Conservation (phyloP, 2,113 vertebrate species). For the Hemicordylus capensis region DNA sequence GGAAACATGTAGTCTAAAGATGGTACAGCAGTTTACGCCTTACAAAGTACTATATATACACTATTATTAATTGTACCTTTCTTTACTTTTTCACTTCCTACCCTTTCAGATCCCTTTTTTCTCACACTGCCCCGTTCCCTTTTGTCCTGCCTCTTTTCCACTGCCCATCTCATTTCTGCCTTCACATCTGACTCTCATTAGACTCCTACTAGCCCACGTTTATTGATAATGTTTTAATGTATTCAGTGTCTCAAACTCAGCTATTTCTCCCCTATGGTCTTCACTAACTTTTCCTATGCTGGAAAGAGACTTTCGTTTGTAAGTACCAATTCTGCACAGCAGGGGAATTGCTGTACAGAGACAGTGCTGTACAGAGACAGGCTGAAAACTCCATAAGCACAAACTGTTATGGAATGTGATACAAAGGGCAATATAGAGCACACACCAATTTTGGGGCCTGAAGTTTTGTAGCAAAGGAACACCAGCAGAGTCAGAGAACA, state of each 20-base stretch:
- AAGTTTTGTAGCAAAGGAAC: slow-evolving; percentile 35
- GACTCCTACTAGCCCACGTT: background rate
- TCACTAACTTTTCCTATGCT: slow-evolving; percentile 12
- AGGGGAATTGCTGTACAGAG: slow-evolving; percentile 8
- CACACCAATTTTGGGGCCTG: slow-evolving; percentile 28
- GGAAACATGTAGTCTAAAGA: background rate
- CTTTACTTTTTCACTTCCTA: background rate
- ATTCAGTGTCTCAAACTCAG: slow-evolving; percentile 10
- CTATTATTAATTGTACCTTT: background rate
- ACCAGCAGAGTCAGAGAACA: slow-evolving; percentile 28
- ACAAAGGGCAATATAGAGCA: slow-evolving; percentile 48
- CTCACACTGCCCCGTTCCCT: background rate
- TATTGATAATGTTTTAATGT: slow-evolving; percentile 18
- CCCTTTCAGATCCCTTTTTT: background rate
- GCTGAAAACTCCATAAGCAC: slow-evolving; percentile 8
- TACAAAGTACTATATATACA: background rate
- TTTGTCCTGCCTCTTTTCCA: background rate
- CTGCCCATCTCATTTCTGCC: slow-evolving; percentile 8
- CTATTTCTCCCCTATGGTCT: slow-evolving; percentile 13
- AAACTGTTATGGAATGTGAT: slow-evolving; percentile 8
- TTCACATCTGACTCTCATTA: slow-evolving; percentile 2
- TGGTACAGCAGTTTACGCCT: slow-evolving; percentile 2
- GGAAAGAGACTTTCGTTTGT: slow-evolving; percentile 28
- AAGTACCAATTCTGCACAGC: slow-evolving; percentile 40
- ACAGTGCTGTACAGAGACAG: slow-evolving; percentile 18